These are phyloP conservation scores for Gallinago stenura DNA, from an alignment of 2,797 vertebrate species.

Conservation along the genomic window DNA sequence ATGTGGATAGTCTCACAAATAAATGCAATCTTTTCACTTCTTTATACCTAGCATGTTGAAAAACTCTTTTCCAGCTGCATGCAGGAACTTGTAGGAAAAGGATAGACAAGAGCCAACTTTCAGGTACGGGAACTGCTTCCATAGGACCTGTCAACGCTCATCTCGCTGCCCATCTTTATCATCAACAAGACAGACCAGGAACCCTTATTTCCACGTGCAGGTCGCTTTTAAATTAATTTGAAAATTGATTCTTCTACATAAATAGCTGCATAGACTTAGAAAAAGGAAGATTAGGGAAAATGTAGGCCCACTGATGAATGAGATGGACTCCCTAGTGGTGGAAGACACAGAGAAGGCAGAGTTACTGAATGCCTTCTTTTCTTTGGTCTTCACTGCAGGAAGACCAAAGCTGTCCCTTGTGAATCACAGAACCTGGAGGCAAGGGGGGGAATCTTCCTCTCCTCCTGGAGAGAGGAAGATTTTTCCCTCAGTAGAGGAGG, in stretches of 20 bases:
- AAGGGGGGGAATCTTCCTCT: no score
- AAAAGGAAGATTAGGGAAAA: no score
- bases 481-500: no score
- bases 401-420: no score
- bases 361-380: no score
- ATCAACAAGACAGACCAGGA: neutral
- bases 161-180: neutral
- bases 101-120: neutral
- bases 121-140: rapidly evolving
- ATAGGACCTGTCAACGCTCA: neutral
- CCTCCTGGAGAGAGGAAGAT: no score
- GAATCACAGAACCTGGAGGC: no score
- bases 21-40: neutral
- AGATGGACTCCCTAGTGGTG: no score
- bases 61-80: neutral
- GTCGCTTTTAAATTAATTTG: neutral
- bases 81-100: neutral
- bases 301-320: no score
- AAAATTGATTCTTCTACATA: neutral
- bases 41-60: neutral
- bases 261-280: neutral
- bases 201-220: rapidly evolving
- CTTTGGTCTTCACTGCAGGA: no score
- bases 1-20: neutral
- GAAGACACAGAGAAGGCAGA: no score